A percentile compares a stretch with the other conserved stretches of the same genome.
Conservation (phyloP, 1,140 invertebrate genomes). For the Tetranychus urticae region DNA sequence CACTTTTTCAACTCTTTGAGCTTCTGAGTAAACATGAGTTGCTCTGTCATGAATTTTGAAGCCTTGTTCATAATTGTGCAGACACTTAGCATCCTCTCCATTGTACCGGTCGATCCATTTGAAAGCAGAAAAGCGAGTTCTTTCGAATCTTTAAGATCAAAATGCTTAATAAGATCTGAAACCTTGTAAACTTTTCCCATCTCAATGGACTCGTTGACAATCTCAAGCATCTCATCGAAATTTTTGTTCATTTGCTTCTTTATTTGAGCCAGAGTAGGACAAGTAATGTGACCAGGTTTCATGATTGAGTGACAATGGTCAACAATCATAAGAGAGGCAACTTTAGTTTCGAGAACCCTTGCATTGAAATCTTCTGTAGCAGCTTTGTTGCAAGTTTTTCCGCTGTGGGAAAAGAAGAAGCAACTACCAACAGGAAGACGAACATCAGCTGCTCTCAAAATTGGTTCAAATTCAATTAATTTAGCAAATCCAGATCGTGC, state of each 20-base stretch:
- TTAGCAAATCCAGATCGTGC: slow-evolving; percentile 58
- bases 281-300: slow-evolving; percentile 9
- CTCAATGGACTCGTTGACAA: neutral
- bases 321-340: slow-evolving; percentile 35
- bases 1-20: slow-evolving; percentile 48
- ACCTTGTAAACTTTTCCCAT: no score
- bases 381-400: slow-evolving; percentile 77
- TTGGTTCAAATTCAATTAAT: slow-evolving; percentile 77
- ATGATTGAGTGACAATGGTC: neutral
- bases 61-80: neutral
- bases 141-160: neutral
- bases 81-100: neutral
- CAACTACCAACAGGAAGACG: slow-evolving; percentile 47
- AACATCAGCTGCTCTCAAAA: slow-evolving; percentile 44
- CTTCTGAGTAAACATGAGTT: slow-evolving; percentile 58
- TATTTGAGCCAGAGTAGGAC: neutral
- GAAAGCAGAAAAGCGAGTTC: neutral
- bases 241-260: neutral
- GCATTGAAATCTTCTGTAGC: slow-evolving; percentile 67
- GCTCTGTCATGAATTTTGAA: slow-evolving; percentile 65
- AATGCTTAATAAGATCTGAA: neutral
- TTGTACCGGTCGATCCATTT: neutral
- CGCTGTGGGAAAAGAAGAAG: slow-evolving; percentile 82
- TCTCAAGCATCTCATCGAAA: neutral
- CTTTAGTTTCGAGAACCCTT: slow-evolving; percentile 73